phyloP scores from a whole-genome alignment of 2,113 vertebrate species.

The Murina feae region DNA sequence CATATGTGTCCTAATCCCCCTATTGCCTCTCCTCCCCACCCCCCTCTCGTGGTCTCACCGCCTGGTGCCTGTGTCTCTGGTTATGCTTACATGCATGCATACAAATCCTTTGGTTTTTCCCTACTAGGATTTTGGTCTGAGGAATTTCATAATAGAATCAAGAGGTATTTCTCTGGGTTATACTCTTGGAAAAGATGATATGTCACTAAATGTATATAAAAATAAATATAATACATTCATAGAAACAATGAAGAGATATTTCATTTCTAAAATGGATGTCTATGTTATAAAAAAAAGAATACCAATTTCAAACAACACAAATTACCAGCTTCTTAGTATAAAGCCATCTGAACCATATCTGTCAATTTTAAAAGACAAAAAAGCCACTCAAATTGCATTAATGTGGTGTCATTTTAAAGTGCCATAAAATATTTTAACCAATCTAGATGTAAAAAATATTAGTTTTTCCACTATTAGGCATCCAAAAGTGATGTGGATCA shows the following conservation, averaged over 20 bases:
- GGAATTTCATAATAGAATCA: neutral
- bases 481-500: neutral
- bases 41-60: too few relatives aligned
- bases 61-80: too few relatives aligned
- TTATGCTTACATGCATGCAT: too few relatives aligned
- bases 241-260: neutral
- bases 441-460: neutral
- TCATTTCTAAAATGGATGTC: neutral
- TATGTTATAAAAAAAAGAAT: neutral
- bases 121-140: neutral
- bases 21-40: too few relatives aligned
- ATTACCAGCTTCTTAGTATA: neutral
- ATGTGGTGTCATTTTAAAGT: neutral
- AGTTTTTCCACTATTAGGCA: neutral
- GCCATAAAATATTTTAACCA: neutral
- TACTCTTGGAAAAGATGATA: neutral
- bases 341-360: neutral
- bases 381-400: neutral
- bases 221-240: neutral
- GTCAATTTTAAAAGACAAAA: conserved; percentile 9
- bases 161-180: neutral
- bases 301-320: conserved; percentile 7
- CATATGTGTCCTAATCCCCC: too few relatives aligned
- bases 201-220: neutral
- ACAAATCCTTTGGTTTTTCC: neutral